Evolutionary conservation across 2,888 invertebrate species (phyloP).

Genomic region (Calameuta idolon): DNA sequence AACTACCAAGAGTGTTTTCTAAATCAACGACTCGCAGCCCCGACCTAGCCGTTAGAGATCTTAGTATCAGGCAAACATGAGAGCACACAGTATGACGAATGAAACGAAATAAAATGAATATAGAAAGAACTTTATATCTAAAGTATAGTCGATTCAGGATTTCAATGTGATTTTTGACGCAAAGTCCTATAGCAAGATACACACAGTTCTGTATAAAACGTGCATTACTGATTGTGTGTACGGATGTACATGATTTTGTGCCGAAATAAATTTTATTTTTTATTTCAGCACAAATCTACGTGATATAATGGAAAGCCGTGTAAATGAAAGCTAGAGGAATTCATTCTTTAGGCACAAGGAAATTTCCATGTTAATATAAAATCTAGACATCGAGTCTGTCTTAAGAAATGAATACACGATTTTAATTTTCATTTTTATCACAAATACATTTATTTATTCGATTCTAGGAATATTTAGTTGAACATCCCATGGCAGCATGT

Average conservation of each 20-base stretch:
- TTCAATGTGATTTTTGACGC: too few species aligned
- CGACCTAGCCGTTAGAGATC: constrained; percentile 24
- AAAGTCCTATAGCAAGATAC: too few species aligned
- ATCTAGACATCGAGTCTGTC: not conserved
- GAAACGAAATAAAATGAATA: not conserved
- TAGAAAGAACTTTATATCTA: not conserved
- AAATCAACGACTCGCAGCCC: constrained; percentile 14
- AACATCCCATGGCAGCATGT: not conserved
- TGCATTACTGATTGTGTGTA: too few species aligned
- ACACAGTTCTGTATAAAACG: too few species aligned
- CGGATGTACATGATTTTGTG: too few species aligned
- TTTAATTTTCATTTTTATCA: not conserved
- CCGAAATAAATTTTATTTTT: too few species aligned
- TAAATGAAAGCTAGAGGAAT: too few species aligned
- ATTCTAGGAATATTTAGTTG: not conserved
- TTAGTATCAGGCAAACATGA: constrained; percentile 12
- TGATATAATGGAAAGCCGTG: too few species aligned
- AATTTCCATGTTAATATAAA: not conserved
- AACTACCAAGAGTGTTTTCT: not conserved
- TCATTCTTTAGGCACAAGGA: too few species aligned
- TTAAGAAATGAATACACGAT: not conserved
- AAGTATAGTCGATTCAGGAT: too few species aligned
- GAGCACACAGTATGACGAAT: not conserved
- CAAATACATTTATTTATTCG: not conserved
- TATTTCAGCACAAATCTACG: too few species aligned